phyloP scores from a whole-genome alignment of 2,888 invertebrate species.

The Plebejus melissa region DNA sequence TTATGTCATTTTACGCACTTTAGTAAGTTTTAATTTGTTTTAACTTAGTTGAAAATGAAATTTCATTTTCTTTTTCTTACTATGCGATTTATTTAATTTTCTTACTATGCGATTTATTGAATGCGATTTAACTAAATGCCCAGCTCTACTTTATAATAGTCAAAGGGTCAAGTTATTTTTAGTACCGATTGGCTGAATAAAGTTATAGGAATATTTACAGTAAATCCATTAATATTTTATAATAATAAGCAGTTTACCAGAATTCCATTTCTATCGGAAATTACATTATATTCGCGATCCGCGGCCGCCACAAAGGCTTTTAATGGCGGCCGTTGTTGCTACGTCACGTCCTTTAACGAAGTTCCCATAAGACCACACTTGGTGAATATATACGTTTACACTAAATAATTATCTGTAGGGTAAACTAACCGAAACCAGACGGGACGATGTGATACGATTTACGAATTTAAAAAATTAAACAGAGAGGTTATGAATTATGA shows the following conservation, averaged over 20 bases:
- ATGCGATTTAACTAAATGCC: too few relatives aligned
- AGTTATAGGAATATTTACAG: not conserved
- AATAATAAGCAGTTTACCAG: slow-evolving; percentile 13
- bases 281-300: slow-evolving; percentile 21
- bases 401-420: not conserved
- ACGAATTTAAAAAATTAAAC: too few relatives aligned
- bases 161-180: too few relatives aligned
- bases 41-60: too few relatives aligned
- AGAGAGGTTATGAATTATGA: too few relatives aligned
- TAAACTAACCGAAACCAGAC: too few relatives aligned
- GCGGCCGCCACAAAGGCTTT: slow-evolving; percentile 33
- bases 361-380: slow-evolving; percentile 28
- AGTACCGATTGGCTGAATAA: too few relatives aligned
- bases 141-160: too few relatives aligned
- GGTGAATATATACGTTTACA: not conserved
- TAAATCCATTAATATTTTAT: not conserved
- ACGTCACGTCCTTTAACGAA: slow-evolving; percentile 70
- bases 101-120: too few relatives aligned
- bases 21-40: not conserved
- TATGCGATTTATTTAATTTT: too few relatives aligned
- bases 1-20: not conserved
- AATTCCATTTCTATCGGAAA: slow-evolving; percentile 26
- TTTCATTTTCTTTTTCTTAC: too few relatives aligned
- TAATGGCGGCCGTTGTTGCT: slow-evolving; percentile 61
- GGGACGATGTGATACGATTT: too few relatives aligned